Percentiles rank a stretch among this genome's conserved stretches.
phyloP scores from a whole-genome alignment of 2,888 invertebrate genomes.

The Amphipoea oculea region DNA sequence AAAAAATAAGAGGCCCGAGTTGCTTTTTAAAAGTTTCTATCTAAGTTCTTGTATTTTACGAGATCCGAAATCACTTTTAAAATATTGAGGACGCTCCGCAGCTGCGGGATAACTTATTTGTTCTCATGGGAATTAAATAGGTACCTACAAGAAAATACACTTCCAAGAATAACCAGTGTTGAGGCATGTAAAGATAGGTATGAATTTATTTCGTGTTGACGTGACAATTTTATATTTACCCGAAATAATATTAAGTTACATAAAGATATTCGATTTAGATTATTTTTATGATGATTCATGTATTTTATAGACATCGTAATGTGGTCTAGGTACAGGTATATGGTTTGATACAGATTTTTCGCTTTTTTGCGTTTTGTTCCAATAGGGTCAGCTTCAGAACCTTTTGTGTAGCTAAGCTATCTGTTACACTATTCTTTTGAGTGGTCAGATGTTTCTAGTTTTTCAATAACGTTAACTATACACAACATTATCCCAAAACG shows the following conservation, averaged over 20 bases:
- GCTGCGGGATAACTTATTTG: slow-evolving; percentile 76
- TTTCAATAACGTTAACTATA: not conserved
- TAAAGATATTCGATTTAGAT: slow-evolving; percentile 33
- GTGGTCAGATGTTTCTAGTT: slow-evolving; percentile 1
- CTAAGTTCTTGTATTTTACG: slow-evolving; percentile 81
- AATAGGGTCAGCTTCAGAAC: slow-evolving; percentile 7
- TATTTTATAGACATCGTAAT: slow-evolving; percentile 15
- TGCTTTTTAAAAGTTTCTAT: slow-evolving; percentile 83
- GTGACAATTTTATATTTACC: slow-evolving; percentile 21
- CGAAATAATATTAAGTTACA: slow-evolving; percentile 6
- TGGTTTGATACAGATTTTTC: slow-evolving; percentile 7
- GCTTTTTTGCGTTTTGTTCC: slow-evolving; percentile 11
- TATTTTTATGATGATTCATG: slow-evolving; percentile 28
- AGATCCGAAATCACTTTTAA: slow-evolving; percentile 83
- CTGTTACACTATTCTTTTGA: not conserved
- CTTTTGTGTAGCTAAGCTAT: slow-evolving; percentile 11
- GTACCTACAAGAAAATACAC: slow-evolving; percentile 57
- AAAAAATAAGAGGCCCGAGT: slow-evolving; percentile 81
- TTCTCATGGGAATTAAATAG: slow-evolving; percentile 76
- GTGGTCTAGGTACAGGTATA: not conserved
- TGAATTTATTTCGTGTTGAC: slow-evolving; percentile 29
- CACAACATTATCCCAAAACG: not conserved
- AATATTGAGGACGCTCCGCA: slow-evolving; percentile 80
- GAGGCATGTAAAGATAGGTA: slow-evolving; percentile 28
- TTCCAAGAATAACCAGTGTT: slow-evolving; percentile 51